phyloP scores from a whole-genome alignment of 2,113 vertebrate species.

The Ceyx melanurus region DNA sequence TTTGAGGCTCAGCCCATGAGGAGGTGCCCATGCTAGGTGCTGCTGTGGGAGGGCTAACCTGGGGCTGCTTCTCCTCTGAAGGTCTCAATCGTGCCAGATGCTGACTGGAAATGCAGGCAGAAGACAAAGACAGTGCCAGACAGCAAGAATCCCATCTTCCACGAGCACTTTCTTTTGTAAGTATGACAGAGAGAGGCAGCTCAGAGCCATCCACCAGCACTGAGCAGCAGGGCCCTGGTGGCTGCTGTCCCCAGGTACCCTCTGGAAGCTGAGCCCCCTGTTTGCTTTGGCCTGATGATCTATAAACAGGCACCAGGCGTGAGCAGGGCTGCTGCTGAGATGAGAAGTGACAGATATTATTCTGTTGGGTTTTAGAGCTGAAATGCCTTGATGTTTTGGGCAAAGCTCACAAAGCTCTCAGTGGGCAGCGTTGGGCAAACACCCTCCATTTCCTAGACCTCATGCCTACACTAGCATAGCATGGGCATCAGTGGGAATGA shows the following conservation, averaged over 20 bases:
- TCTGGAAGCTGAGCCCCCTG: neutral
- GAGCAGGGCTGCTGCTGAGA: conserved; percentile 1
- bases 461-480: neutral
- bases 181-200: conserved; percentile 13
- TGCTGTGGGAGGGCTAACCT: neutral
- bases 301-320: neutral
- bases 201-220: neutral
- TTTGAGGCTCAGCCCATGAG: neutral
- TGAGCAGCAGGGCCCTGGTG: neutral
- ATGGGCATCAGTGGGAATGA: neutral
- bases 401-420: conserved; percentile 9
- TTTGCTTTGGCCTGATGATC: neutral
- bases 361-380: conserved; percentile 10
- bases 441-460: neutral
- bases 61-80: neutral
- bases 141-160: conserved; percentile 74
- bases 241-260: neutral
- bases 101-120: conserved; percentile 40
- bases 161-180: conserved; percentile 78
- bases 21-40: neutral
- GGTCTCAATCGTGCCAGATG: conserved; percentile 75
- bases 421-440: neutral
- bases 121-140: conserved; percentile 71
- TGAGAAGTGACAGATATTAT: conserved; percentile 41
- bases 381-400: conserved; percentile 22